Base-by-base conservation (phyloP, 2,113 vertebrate species). In the Gasterosteus aculeatus region DNA sequence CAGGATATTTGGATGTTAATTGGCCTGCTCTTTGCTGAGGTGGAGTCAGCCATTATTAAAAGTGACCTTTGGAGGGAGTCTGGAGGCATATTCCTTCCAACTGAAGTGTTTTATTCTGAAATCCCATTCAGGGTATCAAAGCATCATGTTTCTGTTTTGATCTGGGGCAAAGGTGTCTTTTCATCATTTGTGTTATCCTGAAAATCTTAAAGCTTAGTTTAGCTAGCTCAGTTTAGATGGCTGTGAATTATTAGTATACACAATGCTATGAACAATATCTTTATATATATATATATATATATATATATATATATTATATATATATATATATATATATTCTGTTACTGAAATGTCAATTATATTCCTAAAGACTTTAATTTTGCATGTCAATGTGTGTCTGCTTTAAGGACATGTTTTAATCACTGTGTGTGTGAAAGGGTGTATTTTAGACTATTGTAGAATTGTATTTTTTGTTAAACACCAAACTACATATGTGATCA, bases 1-100 rank as follows among this genome's bases (percentile, higher is more conserved):
- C n/a, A 22, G 59, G 63, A 6, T 12, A 64, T 75, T 44, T 22
- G 15, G 70, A 33, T 66, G 78, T 74, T 87, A 85, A 85, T 80
- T 79, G 61, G 73, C 10, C 39, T 18, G 71, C 46, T 65, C 19
- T 33, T 67, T 44, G 8, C 46, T 49, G 35, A 79, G 75, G 38
- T 56, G 53, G 56, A 79, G 69, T 62, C 77, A 53, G 63, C 26
- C 51, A 38, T 77, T 86, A 77, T 89, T 78, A 80, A 57, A 78
- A 65, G n/a, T 73, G 77, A 81, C 82, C 79, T 87, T 83, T 83
- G 42, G 59, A 69, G 39, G n/a, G 19, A 61, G 22, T 69, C 61
- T 57, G 61, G 53, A 54, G 54, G 39, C 12, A 31, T 9, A 31
- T n/a, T 51, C 18, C 67, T 65, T 56, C 47, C 7, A 11, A 10